Conservation (phyloP, 2,113 vertebrate species). For the Muscicapa adusta region DNA sequence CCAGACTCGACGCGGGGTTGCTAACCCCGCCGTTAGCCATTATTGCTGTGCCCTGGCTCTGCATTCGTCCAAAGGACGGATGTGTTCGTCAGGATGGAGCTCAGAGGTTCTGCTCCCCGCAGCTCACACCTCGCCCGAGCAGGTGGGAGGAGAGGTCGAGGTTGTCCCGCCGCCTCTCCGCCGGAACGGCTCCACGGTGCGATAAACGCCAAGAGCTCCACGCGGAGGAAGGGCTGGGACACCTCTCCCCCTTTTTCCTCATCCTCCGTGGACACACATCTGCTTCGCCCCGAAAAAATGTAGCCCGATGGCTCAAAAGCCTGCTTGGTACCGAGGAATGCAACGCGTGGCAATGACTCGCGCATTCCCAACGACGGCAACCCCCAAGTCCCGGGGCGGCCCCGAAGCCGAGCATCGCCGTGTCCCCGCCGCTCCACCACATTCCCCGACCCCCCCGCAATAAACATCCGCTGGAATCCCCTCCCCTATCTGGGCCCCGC, state of each 20-base stretch:
- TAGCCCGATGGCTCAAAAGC: neutral
- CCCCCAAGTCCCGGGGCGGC: too few relatives aligned
- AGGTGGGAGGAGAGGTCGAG: neutral
- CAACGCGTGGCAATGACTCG: neutral
- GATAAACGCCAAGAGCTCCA: neutral
- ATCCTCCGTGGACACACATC: neutral
- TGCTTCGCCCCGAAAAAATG: neutral
- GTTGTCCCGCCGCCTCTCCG: neutral
- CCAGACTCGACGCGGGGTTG: neutral
- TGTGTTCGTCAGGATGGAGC: neutral
- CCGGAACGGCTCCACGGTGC: neutral
- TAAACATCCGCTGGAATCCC: neutral
- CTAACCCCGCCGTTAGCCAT: too few relatives aligned
- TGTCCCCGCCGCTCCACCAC: neutral
- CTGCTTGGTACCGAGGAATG: neutral
- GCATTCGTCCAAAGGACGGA: neutral
- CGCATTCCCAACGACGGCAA: neutral
- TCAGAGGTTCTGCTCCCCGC: neutral
- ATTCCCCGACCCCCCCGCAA: neutral
- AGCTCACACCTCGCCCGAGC: neutral
- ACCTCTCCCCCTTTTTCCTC: neutral
- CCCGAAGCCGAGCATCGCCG: neutral
- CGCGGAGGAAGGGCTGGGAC: neutral
- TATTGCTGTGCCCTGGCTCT: neutral
- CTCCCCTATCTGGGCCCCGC: neutral